Conservation (phyloP, 2,888 invertebrate genomes). For the Scaptodrosophila latifasciaeformis region DNA sequence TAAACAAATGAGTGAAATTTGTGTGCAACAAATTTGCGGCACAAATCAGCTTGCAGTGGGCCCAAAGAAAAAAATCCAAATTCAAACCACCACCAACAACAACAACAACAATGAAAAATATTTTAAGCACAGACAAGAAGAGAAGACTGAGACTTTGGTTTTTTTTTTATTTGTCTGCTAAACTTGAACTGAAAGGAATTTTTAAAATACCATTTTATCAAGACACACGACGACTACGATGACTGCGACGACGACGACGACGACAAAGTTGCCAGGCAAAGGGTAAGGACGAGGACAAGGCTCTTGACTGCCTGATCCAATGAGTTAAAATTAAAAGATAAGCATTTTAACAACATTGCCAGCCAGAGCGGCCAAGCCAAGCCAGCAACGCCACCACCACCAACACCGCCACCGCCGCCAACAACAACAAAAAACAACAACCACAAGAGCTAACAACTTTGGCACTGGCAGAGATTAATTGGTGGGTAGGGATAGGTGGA, state of each 20-base stretch:
- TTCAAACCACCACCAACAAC: constrained; percentile 28
- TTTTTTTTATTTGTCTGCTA: constrained; percentile 24
- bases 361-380: constrained; percentile 42
- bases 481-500: constrained; percentile 70
- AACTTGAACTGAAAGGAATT: constrained; percentile 65
- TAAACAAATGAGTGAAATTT: constrained; percentile 55
- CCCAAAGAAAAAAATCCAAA: constrained; percentile 33
- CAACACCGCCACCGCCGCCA: too few relatives aligned
- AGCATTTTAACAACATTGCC: constrained; percentile 72
- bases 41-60: constrained; percentile 7
- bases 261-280: background rate
- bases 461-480: constrained; percentile 74
- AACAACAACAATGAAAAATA: constrained; percentile 38
- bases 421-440: too few relatives aligned
- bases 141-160: background rate
- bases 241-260: constrained; percentile 5
- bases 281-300: background rate
- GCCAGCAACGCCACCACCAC: constrained; percentile 29
- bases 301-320: constrained; percentile 58
- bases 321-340: constrained; percentile 73
- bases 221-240: constrained; percentile 58
- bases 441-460: constrained; percentile 70
- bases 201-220: constrained; percentile 70
- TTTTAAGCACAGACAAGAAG: constrained; percentile 36
- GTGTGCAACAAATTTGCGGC: constrained; percentile 60